These are phyloP conservation scores for Pocillopora grandis DNA, from an alignment of 92 coral and sea anemone genomes.

Conservation along the genomic window DNA sequence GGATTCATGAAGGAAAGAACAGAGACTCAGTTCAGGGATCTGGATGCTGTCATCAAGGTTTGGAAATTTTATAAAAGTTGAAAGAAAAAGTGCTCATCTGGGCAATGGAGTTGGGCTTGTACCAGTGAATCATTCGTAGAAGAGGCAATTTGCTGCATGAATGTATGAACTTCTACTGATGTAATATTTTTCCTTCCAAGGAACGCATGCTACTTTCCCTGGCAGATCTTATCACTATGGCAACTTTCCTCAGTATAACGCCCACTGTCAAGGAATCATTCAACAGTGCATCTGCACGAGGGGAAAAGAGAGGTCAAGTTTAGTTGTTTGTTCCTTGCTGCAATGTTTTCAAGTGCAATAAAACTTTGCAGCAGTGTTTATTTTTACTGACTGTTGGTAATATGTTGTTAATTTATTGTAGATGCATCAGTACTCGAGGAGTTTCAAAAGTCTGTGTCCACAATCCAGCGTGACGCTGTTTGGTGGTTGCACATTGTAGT, in stretches of 20 bases:
- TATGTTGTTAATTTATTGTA: conserved; percentile 22
- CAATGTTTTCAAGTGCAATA: neutral
- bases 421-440: conserved; percentile 85
- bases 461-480: conserved; percentile 92
- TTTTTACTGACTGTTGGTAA: neutral
- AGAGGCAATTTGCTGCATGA: neutral
- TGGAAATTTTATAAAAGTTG: neutral
- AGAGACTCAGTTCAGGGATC: conserved; percentile 85
- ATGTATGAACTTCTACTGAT: neutral
- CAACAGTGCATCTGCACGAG: conserved; percentile 68
- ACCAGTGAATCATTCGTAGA: too few relatives aligned
- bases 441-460: conserved; percentile 90
- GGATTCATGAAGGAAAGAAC: conserved; percentile 97
- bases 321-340: neutral
- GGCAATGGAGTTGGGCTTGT: too few relatives aligned
- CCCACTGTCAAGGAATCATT: conserved; percentile 85
- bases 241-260: conserved; percentile 79
- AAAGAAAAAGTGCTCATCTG: too few relatives aligned
- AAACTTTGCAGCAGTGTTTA: neutral
- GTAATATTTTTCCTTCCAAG: conserved; percentile 45
- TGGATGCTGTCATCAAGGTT: conserved; percentile 85
- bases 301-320: conserved; percentile 68
- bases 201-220: conserved; percentile 87
- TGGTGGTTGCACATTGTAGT: conserved; percentile 99
- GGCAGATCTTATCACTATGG: conserved; percentile 87